These are phyloP conservation scores for Tragopan temminckii DNA, from an alignment of 2,797 vertebrate genomes.

Conservation along the genomic window DNA sequence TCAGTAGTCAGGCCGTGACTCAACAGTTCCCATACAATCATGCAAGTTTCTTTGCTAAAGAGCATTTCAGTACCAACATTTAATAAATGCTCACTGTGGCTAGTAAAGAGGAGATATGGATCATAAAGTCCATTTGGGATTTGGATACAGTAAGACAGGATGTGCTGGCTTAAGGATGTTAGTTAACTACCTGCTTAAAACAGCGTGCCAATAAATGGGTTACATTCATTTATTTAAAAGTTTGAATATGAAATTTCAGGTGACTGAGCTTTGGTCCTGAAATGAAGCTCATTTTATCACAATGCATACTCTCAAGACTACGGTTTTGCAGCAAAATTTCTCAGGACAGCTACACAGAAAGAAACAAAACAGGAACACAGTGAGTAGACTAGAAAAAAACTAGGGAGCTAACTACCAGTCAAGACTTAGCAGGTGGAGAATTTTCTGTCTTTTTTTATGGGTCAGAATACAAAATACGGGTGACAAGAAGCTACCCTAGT, in stretches of 20 bases:
- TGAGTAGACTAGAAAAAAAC: not conserved
- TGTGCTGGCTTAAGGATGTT: not conserved
- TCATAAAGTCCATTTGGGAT: not conserved
- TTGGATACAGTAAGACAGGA: not conserved
- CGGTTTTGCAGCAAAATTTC: not conserved
- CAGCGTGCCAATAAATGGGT: not conserved
- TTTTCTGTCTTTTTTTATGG: not conserved
- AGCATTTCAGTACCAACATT: not conserved
- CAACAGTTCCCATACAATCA: not conserved
- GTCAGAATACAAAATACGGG: not conserved
- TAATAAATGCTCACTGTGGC: not conserved
- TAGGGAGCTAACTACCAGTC: not conserved
- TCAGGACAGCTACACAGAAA: not conserved
- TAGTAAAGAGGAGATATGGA: not conserved
- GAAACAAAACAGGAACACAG: not conserved
- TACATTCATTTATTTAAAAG: not conserved
- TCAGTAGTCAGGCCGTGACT: no score
- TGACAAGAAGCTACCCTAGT: not conserved
- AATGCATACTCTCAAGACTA: rapidly evolving
- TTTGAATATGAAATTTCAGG: not conserved
- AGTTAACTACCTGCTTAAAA: not conserved
- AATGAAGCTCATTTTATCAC: not conserved
- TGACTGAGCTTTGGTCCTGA: not conserved
- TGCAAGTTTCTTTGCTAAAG: not conserved
- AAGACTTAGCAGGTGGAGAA: not conserved